Evolutionary conservation across 2,797 vertebrate species (phyloP).

Genomic region (Pseudotriccus pelzelni): DNA sequence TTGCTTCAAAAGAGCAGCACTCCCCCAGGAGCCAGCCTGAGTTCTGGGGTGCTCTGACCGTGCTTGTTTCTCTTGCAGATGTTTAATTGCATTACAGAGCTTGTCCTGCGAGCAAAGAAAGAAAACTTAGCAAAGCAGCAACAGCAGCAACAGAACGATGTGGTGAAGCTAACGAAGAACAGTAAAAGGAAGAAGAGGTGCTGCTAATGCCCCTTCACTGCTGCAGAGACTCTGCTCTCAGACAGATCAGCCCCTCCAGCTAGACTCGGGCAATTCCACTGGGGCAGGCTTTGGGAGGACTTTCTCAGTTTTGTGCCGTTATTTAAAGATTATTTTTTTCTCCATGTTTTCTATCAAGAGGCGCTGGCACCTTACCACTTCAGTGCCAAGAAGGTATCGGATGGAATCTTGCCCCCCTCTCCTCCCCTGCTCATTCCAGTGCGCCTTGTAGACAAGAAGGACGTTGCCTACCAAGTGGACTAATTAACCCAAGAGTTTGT

Average conservation of each 20-base stretch:
- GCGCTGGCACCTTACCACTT: conserved; percentile 78
- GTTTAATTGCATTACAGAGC: conserved; percentile 99
- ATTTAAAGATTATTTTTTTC: conserved; percentile 86
- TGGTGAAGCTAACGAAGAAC: conserved; percentile 97
- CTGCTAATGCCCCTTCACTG: conserved; percentile 85
- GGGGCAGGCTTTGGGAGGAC: conserved; percentile 81
- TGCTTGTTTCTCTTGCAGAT: conserved; percentile 81
- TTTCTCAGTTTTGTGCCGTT: conserved; percentile 84
- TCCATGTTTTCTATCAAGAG: conserved; percentile 82
- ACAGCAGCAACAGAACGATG: conserved; percentile 97
- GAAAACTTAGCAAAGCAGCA: conserved; percentile 96
- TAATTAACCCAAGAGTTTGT: conserved; percentile 79
- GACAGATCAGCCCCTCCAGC: conserved; percentile 73
- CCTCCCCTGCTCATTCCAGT: conserved; percentile 77
- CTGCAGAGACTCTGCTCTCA: conserved; percentile 70
- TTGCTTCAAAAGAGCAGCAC: not conserved
- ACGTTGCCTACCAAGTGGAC: conserved; percentile 81
- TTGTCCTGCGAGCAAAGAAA: conserved; percentile 97
- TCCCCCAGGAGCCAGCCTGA: not conserved
- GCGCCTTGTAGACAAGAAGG: conserved; percentile 75
- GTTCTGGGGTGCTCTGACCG: not conserved
- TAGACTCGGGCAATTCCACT: conserved; percentile 70
- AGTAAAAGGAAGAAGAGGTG: conserved; percentile 99
- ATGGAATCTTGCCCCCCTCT: conserved; percentile 77
- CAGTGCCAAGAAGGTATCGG: conserved; percentile 82